Percentiles rank a stretch among this genome's conserved stretches.
phyloP scores from a whole-genome alignment of 2,113 vertebrate genomes.

The Atractosteus spatula region DNA sequence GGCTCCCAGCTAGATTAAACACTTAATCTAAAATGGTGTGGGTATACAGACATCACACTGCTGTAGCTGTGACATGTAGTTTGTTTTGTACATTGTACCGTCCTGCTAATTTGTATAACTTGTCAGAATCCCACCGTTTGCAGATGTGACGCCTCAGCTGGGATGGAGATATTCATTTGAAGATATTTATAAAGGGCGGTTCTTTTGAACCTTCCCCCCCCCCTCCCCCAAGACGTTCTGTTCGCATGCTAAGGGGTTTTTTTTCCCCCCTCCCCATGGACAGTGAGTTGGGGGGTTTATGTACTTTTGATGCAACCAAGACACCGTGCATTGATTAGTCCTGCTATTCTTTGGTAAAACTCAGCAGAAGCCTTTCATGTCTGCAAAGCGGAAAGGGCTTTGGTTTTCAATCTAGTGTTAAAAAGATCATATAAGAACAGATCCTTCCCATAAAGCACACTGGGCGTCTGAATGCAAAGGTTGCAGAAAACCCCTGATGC shows the following conservation, averaged over 20 bases:
- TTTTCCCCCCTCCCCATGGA: neutral
- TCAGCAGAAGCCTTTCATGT: neutral
- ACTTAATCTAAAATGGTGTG: slow-evolving; percentile 14
- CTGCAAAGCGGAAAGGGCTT: too few species aligned
- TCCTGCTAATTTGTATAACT: slow-evolving; percentile 9
- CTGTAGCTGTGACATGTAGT: slow-evolving; percentile 11
- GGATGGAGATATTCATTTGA: slow-evolving; percentile 12
- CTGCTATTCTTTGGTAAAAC: neutral
- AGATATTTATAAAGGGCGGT: slow-evolving; percentile 5
- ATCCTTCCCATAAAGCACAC: too few species aligned
- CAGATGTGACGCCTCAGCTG: neutral
- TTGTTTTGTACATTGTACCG: slow-evolving; percentile 7
- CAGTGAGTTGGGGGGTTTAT: neutral
- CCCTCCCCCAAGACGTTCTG: neutral
- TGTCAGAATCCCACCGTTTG: slow-evolving; percentile 3
- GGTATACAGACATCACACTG: slow-evolving; percentile 11
- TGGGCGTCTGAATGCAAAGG: too few species aligned
- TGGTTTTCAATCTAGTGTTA: too few species aligned
- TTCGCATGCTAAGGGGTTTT: neutral
- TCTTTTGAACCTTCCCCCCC: neutral
- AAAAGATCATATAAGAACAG: too few species aligned
- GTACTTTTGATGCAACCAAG: neutral
- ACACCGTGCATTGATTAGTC: neutral
- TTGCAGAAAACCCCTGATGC: too few species aligned
- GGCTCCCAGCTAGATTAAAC: slow-evolving; percentile 11